phyloP scores from a whole-genome alignment of 1,140 invertebrate species.

The Manduca sexta region DNA sequence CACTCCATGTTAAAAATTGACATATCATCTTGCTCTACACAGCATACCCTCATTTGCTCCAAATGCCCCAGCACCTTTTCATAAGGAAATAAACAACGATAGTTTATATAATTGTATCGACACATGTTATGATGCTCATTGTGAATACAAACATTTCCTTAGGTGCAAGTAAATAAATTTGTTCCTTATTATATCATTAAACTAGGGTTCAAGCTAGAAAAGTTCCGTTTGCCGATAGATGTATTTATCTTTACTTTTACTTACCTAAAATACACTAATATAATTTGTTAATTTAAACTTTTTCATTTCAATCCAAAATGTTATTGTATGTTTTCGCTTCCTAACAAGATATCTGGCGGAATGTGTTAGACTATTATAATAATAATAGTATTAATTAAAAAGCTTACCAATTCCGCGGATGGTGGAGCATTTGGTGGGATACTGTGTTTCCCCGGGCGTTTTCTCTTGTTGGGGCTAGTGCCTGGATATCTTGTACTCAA shows the following conservation, averaged over 20 bases:
- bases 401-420: conserved; percentile 74
- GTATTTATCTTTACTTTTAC: too few relatives aligned
- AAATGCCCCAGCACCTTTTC: conserved; percentile 90
- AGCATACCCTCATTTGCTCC: conserved; percentile 89
- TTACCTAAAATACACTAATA: too few relatives aligned
- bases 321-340: too few relatives aligned
- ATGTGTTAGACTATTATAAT: background rate
- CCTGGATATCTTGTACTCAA: conserved; percentile 86
- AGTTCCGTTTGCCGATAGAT: too few relatives aligned
- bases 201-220: too few relatives aligned
- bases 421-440: conserved; percentile 75
- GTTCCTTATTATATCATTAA: too few relatives aligned
- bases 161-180: too few relatives aligned
- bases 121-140: background rate
- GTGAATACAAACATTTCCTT: too few relatives aligned
- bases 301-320: too few relatives aligned
- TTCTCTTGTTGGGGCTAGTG: conserved; percentile 92
- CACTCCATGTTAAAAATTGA: conserved; percentile 85
- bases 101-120: background rate
- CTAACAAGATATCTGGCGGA: background rate
- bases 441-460: conserved; percentile 81
- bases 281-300: too few relatives aligned
- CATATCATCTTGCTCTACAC: conserved; percentile 74
- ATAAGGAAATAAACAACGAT: background rate
- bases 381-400: background rate